A percentile compares a stretch with the other conserved stretches of the same genome.
phyloP scores from a whole-genome alignment of 2,113 vertebrate species.

The Myotis yumanensis region DNA sequence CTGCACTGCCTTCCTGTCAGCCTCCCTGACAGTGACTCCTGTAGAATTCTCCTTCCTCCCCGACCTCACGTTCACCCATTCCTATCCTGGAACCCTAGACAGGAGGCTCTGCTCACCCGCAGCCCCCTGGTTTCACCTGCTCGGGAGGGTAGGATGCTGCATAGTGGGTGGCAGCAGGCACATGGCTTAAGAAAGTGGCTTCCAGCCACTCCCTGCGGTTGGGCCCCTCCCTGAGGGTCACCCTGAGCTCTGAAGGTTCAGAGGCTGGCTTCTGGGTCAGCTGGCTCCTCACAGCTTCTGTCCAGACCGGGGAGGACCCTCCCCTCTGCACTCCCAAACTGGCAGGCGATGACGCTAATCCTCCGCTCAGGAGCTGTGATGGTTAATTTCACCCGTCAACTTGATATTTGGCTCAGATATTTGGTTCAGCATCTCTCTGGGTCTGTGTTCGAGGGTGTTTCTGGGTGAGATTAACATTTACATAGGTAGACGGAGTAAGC shows the following conservation, averaged over 20 bases:
- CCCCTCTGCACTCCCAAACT: too few species aligned
- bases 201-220: background rate
- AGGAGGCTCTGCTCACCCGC: too few species aligned
- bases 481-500: background rate
- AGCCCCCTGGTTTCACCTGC: background rate
- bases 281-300: background rate
- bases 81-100: background rate
- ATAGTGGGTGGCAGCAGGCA: fast-evolving
- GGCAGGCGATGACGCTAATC: fast-evolving
- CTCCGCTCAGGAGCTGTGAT: fast-evolving
- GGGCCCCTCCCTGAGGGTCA: background rate
- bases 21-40: background rate
- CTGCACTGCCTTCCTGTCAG: fast-evolving
- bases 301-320: background rate
- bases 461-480: background rate
- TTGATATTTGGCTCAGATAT: too few species aligned
- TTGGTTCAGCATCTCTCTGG: background rate
- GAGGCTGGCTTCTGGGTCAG: background rate
- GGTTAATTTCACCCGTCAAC: background rate
- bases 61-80: background rate
- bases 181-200: background rate
- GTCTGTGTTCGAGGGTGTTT: background rate
- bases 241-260: background rate
- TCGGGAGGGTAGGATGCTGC: background rate
- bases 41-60: background rate